Conservation (phyloP, 2,797 vertebrate species). For the Spea hammondii region DNA sequence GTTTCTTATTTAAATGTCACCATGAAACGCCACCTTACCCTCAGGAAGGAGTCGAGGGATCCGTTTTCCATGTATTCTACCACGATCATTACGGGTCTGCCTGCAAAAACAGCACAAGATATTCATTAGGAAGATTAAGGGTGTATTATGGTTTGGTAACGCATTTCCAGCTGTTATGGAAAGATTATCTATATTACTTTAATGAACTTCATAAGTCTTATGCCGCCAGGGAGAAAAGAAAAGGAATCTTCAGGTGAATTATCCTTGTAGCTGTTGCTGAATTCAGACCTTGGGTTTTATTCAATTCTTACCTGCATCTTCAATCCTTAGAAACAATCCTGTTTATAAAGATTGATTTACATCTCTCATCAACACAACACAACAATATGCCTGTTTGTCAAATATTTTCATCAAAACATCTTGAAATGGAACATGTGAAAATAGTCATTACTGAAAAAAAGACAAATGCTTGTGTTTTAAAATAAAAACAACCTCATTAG, state of each 20-base stretch:
- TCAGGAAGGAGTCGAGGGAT: constrained; percentile 91
- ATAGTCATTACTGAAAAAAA: constrained; percentile 33
- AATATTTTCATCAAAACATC: constrained; percentile 26
- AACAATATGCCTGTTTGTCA: constrained; percentile 28
- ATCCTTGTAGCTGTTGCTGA: constrained; percentile 25
- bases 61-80: constrained; percentile 97
- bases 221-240: constrained; percentile 17
- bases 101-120: constrained; percentile 74
- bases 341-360: constrained; percentile 21
- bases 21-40: constrained; percentile 77
- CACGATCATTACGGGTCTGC: constrained; percentile 95
- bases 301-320: constrained; percentile 19
- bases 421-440: constrained; percentile 19
- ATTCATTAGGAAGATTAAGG: constrained; percentile 58
- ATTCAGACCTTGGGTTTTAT: constrained; percentile 3
- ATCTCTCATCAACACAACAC: constrained; percentile 25
- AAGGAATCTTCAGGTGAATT: constrained; percentile 22
- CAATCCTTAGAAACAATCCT: neutral
- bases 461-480: constrained; percentile 33
- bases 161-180: constrained; percentile 55
- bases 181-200: constrained; percentile 59
- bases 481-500: neutral
- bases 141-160: constrained; percentile 45
- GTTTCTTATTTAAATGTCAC: constrained; percentile 66
- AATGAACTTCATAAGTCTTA: constrained; percentile 51